phyloP scores from a whole-genome alignment of 2,113 vertebrate species.

The Ancistrus triradiatus region DNA sequence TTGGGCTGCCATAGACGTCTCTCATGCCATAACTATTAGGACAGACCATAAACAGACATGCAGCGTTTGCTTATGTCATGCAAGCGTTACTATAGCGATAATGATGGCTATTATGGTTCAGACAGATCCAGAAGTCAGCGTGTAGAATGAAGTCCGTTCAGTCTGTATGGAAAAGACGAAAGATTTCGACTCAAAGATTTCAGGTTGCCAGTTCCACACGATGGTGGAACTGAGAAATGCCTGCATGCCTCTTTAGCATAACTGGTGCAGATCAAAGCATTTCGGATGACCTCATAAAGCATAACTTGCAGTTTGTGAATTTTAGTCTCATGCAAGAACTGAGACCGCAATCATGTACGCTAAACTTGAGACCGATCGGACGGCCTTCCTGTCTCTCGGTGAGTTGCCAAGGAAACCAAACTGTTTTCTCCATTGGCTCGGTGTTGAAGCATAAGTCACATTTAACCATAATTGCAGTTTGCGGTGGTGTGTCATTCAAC shows the following conservation, averaged over 20 bases:
- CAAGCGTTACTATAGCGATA: no score
- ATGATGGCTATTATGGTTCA: no score
- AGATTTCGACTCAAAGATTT: neutral
- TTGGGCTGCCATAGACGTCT: no score
- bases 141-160: neutral
- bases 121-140: no score
- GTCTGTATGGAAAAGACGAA: neutral
- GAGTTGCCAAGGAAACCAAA: conserved; percentile 38
- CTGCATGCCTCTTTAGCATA: neutral
- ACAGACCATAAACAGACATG: no score
- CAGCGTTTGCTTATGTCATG: no score
- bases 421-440: conserved; percentile 40
- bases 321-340: conserved; percentile 18
- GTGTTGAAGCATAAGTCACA: conserved; percentile 51
- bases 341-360: conserved; percentile 23
- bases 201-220: neutral
- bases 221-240: neutral
- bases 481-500: conserved; percentile 50
- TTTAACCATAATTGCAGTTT: conserved; percentile 57
- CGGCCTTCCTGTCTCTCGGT: conserved; percentile 1
- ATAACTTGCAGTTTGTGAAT: conserved; percentile 17
- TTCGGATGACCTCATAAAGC: conserved; percentile 26
- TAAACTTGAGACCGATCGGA: conserved; percentile 6
- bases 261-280: conserved; percentile 9
- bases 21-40: no score